Conservation (phyloP, 1,140 invertebrate species). For the Papilio polytes region DNA sequence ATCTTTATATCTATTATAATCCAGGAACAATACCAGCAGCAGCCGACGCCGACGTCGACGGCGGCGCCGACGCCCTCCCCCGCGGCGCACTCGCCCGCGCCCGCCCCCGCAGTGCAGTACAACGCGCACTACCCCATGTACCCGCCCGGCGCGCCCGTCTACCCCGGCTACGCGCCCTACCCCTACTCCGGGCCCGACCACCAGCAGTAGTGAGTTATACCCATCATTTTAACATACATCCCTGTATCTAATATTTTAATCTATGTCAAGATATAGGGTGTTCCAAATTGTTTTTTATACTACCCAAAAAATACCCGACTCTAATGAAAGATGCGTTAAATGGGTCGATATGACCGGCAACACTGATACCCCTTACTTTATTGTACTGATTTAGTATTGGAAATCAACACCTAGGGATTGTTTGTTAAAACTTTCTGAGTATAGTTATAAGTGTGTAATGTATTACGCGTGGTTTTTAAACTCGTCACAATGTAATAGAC, state of each 20-base stretch:
- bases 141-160: constrained; percentile 57
- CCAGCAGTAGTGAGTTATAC: constrained; percentile 54
- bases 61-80: constrained; percentile 40
- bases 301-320: too few relatives aligned
- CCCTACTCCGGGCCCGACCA: constrained; percentile 56
- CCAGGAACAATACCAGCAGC: constrained; percentile 41
- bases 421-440: background rate
- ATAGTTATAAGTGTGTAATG: background rate
- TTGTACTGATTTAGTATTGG: too few relatives aligned
- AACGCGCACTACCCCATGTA: constrained; percentile 54
- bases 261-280: too few relatives aligned
- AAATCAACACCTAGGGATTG: too few relatives aligned
- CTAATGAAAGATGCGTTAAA: too few relatives aligned
- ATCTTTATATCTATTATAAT: background rate
- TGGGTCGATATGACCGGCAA: too few relatives aligned
- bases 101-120: constrained; percentile 50
- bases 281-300: too few relatives aligned
- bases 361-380: too few relatives aligned
- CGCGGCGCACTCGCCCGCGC: constrained; percentile 39
- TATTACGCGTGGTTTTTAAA: background rate
- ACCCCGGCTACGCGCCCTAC: constrained; percentile 62
- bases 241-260: background rate
- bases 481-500: background rate
- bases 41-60: constrained; percentile 42
- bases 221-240: background rate